Conservation (phyloP, 2,888 invertebrate species). For the Synanthedon andrenaeformis region DNA sequence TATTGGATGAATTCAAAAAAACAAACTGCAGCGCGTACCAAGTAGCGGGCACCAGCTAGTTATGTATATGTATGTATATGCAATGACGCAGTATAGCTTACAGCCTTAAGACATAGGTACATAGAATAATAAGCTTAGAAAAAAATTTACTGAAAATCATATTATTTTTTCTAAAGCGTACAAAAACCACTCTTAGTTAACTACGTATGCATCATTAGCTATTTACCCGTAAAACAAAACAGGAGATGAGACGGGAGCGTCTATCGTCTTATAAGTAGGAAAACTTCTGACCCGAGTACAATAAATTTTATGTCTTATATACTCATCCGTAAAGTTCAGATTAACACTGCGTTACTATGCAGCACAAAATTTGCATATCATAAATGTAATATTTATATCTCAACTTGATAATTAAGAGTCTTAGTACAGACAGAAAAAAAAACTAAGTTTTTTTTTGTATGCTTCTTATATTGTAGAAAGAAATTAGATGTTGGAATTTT, state of each 20-base stretch:
- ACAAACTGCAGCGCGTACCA: too few species aligned
- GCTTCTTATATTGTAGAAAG: too few species aligned
- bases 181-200: too few species aligned
- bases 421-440: constrained; percentile 34
- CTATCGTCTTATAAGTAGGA: constrained; percentile 31
- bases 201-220: not conserved
- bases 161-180: too few species aligned
- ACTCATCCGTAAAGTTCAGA: constrained; percentile 28
- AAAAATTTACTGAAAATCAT: too few species aligned
- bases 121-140: not conserved
- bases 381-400: constrained; percentile 69
- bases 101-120: too few species aligned
- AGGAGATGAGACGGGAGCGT: constrained; percentile 11
- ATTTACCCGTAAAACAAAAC: not conserved
- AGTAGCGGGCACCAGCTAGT: too few species aligned
- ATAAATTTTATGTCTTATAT: constrained; percentile 24
- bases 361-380: constrained; percentile 63
- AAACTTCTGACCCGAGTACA: constrained; percentile 19
- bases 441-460: not conserved
- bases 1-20: too few species aligned
- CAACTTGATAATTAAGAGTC: constrained; percentile 66
- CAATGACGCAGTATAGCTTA: too few species aligned
- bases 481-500: too few species aligned
- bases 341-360: constrained; percentile 24
- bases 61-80: too few species aligned